Conservation (phyloP, 1,140 invertebrate species). For the Macrotrachela quadricornifera region DNA sequence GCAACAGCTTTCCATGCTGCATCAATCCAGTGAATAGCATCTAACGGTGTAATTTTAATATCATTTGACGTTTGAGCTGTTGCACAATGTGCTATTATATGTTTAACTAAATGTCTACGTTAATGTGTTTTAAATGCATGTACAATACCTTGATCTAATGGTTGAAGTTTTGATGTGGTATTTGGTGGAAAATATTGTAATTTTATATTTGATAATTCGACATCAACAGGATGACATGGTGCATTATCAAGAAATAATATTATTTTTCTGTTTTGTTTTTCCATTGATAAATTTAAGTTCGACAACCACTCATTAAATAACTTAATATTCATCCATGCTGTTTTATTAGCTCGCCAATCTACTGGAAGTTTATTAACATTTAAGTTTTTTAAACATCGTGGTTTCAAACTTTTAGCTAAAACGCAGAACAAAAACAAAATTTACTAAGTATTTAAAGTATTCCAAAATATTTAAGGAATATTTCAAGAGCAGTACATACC, state of each 20-base stretch:
- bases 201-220: conserved; percentile 21
- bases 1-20: neutral
- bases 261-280: conserved; percentile 1
- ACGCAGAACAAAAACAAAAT: too few relatives aligned
- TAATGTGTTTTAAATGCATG: conserved; percentile 17
- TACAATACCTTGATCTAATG: conserved; percentile 32
- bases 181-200: conserved; percentile 31
- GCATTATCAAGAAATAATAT: conserved; percentile 11
- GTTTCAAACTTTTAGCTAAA: neutral
- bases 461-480: too few relatives aligned
- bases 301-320: conserved; percentile 12
- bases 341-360: conserved; percentile 11
- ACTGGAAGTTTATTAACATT: conserved; percentile 10
- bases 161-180: conserved; percentile 29
- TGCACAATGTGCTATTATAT: neutral
- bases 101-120: neutral
- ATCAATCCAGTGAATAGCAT: too few relatives aligned
- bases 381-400: neutral
- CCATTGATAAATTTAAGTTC: conserved; percentile 7
- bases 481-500: too few relatives aligned
- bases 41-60: too few relatives aligned
- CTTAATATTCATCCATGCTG: conserved; percentile 13
- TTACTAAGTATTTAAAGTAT: too few relatives aligned
- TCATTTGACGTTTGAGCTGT: too few relatives aligned
- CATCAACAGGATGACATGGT: neutral